Conservation (phyloP, 2,888 invertebrate species). For the Ischnus inquisitorius region DNA sequence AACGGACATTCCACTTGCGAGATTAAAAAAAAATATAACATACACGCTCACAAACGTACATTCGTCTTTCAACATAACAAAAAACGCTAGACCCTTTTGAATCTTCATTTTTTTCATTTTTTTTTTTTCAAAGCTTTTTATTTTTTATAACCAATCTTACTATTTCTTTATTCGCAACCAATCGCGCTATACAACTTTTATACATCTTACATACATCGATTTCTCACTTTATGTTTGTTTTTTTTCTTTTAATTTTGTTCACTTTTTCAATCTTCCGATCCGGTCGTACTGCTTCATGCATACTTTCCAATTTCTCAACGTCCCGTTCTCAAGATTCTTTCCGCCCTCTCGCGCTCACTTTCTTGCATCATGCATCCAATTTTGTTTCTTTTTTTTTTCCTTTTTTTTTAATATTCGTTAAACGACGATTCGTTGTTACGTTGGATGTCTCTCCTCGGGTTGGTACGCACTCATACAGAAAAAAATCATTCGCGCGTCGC, state of each 20-base stretch:
- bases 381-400: conserved; percentile 8
- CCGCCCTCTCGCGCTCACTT: conserved; percentile 27
- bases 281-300: conserved; percentile 44
- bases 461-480: conserved; percentile 37
- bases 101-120: conserved; percentile 13
- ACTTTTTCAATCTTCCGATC: conserved; percentile 13
- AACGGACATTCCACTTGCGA: conserved; percentile 79
- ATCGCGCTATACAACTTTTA: conserved; percentile 59
- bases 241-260: conserved; percentile 23
- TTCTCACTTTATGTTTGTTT: conserved; percentile 32
- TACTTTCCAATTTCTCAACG: conserved; percentile 16
- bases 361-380: conserved; percentile 11
- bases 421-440: conserved; percentile 22
- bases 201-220: conserved; percentile 62
- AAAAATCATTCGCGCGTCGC: conserved; percentile 63
- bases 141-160: conserved; percentile 41
- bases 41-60: conserved; percentile 67
- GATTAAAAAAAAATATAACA: conserved; percentile 72
- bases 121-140: conserved; percentile 39
- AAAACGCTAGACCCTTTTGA: conserved; percentile 21
- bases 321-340: not conserved
- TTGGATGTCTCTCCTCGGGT: conserved; percentile 13
- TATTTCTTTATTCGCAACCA: conserved; percentile 47
- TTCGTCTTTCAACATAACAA: conserved; percentile 58
- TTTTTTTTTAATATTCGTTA: conserved; percentile 32